These are phyloP conservation scores for Rhizoglyphus robini DNA, from an alignment of 1,140 invertebrate genomes.

Conservation along the genomic window DNA sequence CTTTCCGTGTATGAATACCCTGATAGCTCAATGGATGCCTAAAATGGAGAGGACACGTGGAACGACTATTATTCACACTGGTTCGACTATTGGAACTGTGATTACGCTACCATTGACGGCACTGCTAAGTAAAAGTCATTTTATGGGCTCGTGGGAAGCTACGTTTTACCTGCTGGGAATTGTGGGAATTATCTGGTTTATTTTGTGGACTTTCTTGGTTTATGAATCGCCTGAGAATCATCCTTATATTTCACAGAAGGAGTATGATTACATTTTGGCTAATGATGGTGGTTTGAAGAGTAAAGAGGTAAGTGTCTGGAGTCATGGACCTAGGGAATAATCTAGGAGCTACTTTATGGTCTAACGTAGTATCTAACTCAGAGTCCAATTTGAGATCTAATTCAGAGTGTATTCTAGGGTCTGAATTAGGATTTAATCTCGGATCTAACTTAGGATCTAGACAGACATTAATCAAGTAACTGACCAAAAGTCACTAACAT, in stretches of 20 bases:
- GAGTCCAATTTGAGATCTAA: no score
- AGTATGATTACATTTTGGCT: slow-evolving; percentile 41
- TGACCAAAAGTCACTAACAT: no score
- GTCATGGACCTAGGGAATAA: no score
- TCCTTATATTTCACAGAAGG: slow-evolving; percentile 21
- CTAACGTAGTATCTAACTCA: no score
- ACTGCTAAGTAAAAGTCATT: neutral
- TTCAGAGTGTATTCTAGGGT: no score
- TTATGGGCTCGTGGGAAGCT: slow-evolving; percentile 23
- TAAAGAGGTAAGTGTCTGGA: slow-evolving; percentile 21
- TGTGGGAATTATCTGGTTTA: slow-evolving; percentile 23
- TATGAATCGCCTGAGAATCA: slow-evolving; percentile 21
- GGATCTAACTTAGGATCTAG: no score
- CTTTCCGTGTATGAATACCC: slow-evolving; percentile 32
- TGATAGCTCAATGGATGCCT: slow-evolving; percentile 32
- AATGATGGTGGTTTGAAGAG: slow-evolving; percentile 24
- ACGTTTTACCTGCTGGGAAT: slow-evolving; percentile 25
- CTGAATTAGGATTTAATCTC: no score
- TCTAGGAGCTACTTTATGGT: no score
- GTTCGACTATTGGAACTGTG: slow-evolving; percentile 31
- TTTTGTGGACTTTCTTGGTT: slow-evolving; percentile 21
- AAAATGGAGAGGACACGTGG: slow-evolving; percentile 20
- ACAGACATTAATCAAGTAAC: no score
- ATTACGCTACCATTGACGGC: slow-evolving; percentile 27
- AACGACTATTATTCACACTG: slow-evolving; percentile 21